Percentiles rank a stretch among this genome's conserved stretches.
These are phyloP conservation scores for Drosophila pseudoobscura DNA, from an alignment of 1,140 invertebrate genomes.

Conservation along the genomic window DNA sequence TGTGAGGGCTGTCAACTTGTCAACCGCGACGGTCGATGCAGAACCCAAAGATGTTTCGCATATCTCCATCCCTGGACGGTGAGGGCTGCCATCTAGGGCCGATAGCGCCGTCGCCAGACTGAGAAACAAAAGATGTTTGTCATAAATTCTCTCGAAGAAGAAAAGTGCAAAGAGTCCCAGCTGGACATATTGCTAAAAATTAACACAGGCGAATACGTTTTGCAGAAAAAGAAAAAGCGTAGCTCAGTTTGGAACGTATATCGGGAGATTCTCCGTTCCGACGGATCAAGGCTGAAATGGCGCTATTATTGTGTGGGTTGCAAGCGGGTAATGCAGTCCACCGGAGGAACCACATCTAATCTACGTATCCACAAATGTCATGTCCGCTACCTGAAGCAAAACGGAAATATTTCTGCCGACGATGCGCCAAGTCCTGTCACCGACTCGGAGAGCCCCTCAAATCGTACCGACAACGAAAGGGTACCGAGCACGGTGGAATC, in stretches of 20 bases:
- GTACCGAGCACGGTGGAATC: too few species aligned
- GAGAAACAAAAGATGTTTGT: slow-evolving; percentile 35
- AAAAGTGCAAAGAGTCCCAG: slow-evolving; percentile 61
- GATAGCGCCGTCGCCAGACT: slow-evolving; percentile 5
- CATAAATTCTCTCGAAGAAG: slow-evolving; percentile 47
- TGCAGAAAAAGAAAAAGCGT: slow-evolving; percentile 68
- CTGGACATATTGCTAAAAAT: slow-evolving; percentile 68
- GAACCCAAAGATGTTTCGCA: too few species aligned
- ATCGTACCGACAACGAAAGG: too few species aligned
- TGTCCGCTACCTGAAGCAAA: slow-evolving; percentile 52
- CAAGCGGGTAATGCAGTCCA: slow-evolving; percentile 68
- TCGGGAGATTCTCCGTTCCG: slow-evolving; percentile 54
- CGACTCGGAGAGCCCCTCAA: too few species aligned
- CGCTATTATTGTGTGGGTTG: slow-evolving; percentile 62
- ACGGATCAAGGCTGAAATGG: slow-evolving; percentile 62
- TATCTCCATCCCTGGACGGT: background rate
- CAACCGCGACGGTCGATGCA: too few species aligned
- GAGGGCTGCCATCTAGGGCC: slow-evolving; percentile 7
- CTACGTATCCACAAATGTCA: slow-evolving; percentile 69
- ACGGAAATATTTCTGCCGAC: slow-evolving; percentile 6
- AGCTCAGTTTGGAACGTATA: slow-evolving; percentile 70
- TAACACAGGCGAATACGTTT: slow-evolving; percentile 54
- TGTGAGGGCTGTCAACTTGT: too few species aligned
- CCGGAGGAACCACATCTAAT: slow-evolving; percentile 67
- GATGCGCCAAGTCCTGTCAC: too few species aligned